A percentile compares a stretch with the other conserved stretches of the same genome.
These are phyloP conservation scores for Dicyrtomina minuta DNA, from an alignment of 2,888 invertebrate species.

Conservation along the genomic window DNA sequence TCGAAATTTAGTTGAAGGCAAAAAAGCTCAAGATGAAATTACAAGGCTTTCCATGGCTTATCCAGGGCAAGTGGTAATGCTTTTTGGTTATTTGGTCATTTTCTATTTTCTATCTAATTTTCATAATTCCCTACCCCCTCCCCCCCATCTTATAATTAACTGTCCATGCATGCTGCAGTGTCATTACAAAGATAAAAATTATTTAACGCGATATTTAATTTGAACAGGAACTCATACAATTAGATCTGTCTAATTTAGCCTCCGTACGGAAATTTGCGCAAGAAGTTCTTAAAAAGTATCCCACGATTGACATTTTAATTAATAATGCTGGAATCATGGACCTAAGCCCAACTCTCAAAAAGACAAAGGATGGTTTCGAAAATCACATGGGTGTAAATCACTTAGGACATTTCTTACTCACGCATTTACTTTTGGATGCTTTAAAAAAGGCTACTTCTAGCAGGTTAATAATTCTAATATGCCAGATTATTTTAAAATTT, in stretches of 20 bases:
- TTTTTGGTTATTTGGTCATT: neutral
- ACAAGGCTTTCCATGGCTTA: neutral
- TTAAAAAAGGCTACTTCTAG: neutral
- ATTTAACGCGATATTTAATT: neutral
- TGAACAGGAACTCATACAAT: conserved; percentile 31
- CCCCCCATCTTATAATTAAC: no score
- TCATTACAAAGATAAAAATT: no score
- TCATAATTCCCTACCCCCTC: no score
- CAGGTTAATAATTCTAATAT: no score
- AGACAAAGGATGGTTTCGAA: conserved; percentile 24
- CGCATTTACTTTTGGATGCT: neutral
- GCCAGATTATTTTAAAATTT: conserved; percentile 3
- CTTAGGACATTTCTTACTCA: conserved; percentile 8
- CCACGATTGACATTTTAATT: conserved; percentile 38
- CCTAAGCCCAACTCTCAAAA: neutral
- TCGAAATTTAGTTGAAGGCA: conserved; percentile 35
- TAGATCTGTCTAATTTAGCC: conserved; percentile 39
- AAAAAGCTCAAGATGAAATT: conserved; percentile 39
- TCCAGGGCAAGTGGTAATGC: neutral
- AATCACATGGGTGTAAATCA: conserved; percentile 21
- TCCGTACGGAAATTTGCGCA: conserved; percentile 40
- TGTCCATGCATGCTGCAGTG: no score
- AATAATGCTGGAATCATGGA: conserved; percentile 41
- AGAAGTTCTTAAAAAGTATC: conserved; percentile 31
- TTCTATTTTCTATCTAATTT: no score